Conservation (phyloP, 2,888 invertebrate genomes). For the Leucoptera coffeella region DNA sequence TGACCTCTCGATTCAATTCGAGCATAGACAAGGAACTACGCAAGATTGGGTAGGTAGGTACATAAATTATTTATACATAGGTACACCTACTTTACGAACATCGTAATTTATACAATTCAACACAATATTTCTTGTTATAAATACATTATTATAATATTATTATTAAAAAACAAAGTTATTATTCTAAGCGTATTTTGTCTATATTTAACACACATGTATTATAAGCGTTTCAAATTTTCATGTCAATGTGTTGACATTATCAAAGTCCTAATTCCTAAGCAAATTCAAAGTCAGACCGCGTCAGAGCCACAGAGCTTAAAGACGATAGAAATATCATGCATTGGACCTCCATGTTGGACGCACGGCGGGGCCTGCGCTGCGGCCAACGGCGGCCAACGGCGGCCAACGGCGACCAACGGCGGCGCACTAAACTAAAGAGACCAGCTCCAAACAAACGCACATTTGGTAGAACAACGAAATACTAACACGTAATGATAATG, state of each 20-base stretch:
- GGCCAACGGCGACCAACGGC: no score
- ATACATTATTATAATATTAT: conserved; percentile 25
- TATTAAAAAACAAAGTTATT: conserved; percentile 31
- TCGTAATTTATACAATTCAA: conserved; percentile 39
- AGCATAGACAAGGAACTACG: conserved; percentile 24
- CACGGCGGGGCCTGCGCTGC: no score
- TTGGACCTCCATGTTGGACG: conserved; percentile 34
- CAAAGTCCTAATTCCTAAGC: conserved; percentile 13
- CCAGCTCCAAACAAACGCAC: no score
- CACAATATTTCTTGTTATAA: no score
- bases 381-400: no score
- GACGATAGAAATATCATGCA: no score
- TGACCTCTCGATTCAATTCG: no score
- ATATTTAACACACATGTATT: conserved; percentile 42
- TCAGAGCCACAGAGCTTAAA: no score
- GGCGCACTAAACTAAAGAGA: no score
- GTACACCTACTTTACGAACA: conserved; percentile 46
- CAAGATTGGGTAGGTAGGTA: conserved; percentile 25
- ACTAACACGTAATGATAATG: no score
- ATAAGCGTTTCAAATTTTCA: conserved; percentile 34
- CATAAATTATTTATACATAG: conserved; percentile 37
- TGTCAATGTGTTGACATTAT: conserved; percentile 17
- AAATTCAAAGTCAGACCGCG: conserved; percentile 21
- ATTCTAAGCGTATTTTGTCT: conserved; percentile 41
- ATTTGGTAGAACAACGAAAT: no score